phyloP scores from a whole-genome alignment of 2,797 vertebrate species.

The Kryptolebias ocellatus region DNA sequence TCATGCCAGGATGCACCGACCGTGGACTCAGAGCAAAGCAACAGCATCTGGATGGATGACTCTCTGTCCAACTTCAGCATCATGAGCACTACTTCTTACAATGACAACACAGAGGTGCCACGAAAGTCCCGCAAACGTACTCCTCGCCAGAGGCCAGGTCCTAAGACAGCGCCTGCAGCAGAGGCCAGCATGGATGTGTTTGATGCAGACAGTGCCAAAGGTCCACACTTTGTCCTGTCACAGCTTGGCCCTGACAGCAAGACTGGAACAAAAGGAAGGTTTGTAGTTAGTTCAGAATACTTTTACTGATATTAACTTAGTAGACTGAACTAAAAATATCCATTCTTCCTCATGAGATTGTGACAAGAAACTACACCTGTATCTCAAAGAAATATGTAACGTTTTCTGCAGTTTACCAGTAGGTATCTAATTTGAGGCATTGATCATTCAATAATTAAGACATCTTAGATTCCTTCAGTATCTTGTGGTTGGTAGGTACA shows the following conservation, averaged over 20 bases:
- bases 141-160: conserved; percentile 95
- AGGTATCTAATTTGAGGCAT: background rate
- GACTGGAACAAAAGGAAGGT: conserved; percentile 91
- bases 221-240: conserved; percentile 98
- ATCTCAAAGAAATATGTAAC: too few species aligned
- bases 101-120: conserved; percentile 99
- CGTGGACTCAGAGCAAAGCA: conserved; percentile 96
- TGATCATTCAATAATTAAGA: background rate
- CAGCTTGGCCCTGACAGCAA: conserved; percentile 96
- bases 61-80: conserved; percentile 98
- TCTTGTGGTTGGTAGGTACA: background rate
- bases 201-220: conserved; percentile 99
- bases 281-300: conserved; percentile 38
- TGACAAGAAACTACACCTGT: conserved; percentile 1
- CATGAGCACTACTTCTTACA: conserved; percentile 94
- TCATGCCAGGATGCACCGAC: conserved; percentile 94
- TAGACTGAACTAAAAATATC: background rate
- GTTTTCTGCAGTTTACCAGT: too few species aligned
- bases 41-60: conserved; percentile 98
- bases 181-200: conserved; percentile 97
- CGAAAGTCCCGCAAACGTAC: conserved; percentile 98
- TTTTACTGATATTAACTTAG: background rate
- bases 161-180: conserved; percentile 85
- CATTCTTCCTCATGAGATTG: background rate
- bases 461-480: background rate